Base-by-base conservation (phyloP, 1,140 invertebrate species). In the Vanessa atalanta region DNA sequence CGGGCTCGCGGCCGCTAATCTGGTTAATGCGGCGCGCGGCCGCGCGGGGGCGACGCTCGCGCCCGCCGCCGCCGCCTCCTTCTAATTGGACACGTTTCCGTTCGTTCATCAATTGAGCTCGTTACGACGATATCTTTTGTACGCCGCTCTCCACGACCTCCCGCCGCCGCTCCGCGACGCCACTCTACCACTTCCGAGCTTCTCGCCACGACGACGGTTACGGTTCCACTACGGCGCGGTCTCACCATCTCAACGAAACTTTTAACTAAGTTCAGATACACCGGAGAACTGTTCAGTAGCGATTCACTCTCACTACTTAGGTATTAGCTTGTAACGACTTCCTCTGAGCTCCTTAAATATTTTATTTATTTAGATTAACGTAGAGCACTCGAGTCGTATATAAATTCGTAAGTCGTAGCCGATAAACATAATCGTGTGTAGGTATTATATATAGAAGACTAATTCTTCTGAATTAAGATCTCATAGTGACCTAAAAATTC, bases 1-100 rank as follows among this genome's bases (percentile, higher is more conserved):
- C 65, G 72, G 78, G 81, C 85, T 66, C 73, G 73, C 66, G 72
- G 78, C 80, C 86, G 85, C 87, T 90, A 88, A 90, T 89, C 88
- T 85, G 83, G 87, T 88, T 88, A 88, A 87, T 86, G 85, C 84
- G 85, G 80, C 78, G 53, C 66, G 66, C 37, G 81, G 48, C 20
- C 48, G 70, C 81, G 83, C 82, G 84, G 84, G 84, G 82, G 82
- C 79, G 81, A 79, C 81, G 79, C 80, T 80, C 83, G 81, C 83
- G 82, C 83, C 83, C 89, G 83, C 79, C 83, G 81, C 83, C 84
- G 84, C 84, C 89, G 84, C 85, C 88, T 86, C 83, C 85, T 89
- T 87, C 88, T 91, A 91, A 91, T 91, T 90, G 89, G 89, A 88
- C 88, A 89, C 88, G 88, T 92, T 92, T 92, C 89, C 89, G 88